A percentile compares a stretch with the other conserved stretches of the same genome.
phyloP scores from a whole-genome alignment of 2,888 invertebrate species.

The Bibio marci region DNA sequence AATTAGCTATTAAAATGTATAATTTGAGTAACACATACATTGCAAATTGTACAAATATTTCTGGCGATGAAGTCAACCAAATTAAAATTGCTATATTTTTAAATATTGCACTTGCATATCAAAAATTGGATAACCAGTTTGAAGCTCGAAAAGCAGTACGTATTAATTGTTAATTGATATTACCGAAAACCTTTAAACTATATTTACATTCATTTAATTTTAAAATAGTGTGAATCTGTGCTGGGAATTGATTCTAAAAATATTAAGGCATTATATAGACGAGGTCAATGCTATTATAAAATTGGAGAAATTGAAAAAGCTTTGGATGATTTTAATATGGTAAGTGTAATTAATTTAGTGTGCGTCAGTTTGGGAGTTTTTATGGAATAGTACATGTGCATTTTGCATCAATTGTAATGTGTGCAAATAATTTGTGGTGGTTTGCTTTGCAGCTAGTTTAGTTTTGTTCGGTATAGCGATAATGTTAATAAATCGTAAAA shows the following conservation, averaged over 20 bases:
- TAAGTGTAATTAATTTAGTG: too few relatives aligned
- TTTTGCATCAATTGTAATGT: too few relatives aligned
- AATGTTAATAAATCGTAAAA: too few relatives aligned
- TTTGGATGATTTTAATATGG: slow-evolving; percentile 51
- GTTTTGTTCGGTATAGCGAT: too few relatives aligned
- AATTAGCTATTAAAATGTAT: slow-evolving; percentile 74
- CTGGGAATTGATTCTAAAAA: slow-evolving; percentile 55
- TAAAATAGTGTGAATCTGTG: slow-evolving; percentile 43
- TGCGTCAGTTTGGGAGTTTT: too few relatives aligned
- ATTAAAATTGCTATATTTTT: slow-evolving; percentile 53
- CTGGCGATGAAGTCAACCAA: slow-evolving; percentile 30
- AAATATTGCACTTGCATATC: slow-evolving; percentile 66
- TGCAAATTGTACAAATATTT: slow-evolving; percentile 12
- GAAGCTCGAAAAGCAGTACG: slow-evolving; percentile 50
- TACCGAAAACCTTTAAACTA: background rate
- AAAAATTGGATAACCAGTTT: slow-evolving; percentile 46
- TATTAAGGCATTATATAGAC: slow-evolving; percentile 78
- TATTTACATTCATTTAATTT: background rate
- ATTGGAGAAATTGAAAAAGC: slow-evolving; percentile 66
- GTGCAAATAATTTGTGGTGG: too few relatives aligned
- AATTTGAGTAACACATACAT: slow-evolving; percentile 40
- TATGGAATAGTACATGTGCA: too few relatives aligned
- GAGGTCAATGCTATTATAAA: slow-evolving; percentile 62
- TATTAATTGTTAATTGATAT: slow-evolving; percentile 1
- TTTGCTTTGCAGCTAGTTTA: too few relatives aligned